Conservation (phyloP, 2,113 vertebrate genomes). For the Hippocampus comes region DNA sequence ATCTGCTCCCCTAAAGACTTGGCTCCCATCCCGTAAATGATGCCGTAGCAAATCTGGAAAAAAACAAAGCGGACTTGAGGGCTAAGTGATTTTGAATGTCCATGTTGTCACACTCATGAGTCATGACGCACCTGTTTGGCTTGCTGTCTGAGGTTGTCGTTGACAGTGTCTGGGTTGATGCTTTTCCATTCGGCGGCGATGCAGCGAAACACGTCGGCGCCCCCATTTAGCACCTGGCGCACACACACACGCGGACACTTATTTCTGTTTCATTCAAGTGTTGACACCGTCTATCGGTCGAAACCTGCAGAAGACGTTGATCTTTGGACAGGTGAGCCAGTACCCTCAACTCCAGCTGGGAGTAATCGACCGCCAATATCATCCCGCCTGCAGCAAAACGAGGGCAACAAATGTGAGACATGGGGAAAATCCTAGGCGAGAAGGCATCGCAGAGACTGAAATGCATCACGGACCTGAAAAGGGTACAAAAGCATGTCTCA, state of each 20-base stretch:
- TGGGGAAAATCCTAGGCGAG: not conserved
- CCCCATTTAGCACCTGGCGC: constrained; percentile 79
- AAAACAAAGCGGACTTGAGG: not conserved
- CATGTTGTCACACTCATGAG: not conserved
- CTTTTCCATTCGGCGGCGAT: constrained; percentile 96
- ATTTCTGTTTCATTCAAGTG: not conserved
- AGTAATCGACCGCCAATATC: constrained; percentile 93
- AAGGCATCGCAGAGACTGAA: not conserved
- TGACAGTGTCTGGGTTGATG: constrained; percentile 77
- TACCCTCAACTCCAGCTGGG: constrained; percentile 90
- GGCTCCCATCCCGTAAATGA: constrained; percentile 96
- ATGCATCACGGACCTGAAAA: constrained; percentile 78
- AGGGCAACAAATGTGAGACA: not conserved
- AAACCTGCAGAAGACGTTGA: constrained; percentile 75
- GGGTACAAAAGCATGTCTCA: constrained; percentile 93
- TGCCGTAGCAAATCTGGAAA: constrained; percentile 93
- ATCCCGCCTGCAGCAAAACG: constrained; percentile 78
- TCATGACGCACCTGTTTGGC: constrained; percentile 85
- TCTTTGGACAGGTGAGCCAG: constrained; percentile 89
- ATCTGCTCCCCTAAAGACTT: constrained; percentile 95
- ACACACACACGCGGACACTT: not conserved
- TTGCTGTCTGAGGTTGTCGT: constrained; percentile 83
- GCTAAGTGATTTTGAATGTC: not conserved
- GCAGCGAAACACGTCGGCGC: constrained; percentile 87
- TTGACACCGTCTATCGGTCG: not conserved